These are phyloP conservation scores for Brachyhypopomus occidentalis DNA, from an alignment of 2,113 vertebrate species.

Conservation along the genomic window DNA sequence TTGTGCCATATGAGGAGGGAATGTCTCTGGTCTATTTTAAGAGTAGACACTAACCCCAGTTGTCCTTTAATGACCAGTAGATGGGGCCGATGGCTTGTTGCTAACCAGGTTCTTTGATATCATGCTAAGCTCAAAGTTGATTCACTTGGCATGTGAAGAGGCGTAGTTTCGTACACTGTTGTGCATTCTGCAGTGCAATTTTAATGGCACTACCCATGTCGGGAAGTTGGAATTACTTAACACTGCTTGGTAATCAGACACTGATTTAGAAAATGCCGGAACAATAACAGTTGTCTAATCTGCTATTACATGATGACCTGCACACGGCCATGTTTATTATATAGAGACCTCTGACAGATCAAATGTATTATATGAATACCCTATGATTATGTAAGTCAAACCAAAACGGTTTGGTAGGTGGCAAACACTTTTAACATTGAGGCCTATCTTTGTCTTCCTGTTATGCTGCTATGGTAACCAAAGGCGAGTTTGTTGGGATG, in stretches of 20 bases:
- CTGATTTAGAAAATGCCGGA: background rate
- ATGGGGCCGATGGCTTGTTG: background rate
- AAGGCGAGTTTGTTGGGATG: background rate
- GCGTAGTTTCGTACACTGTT: too few species aligned
- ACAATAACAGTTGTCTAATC: background rate
- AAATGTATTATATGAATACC: background rate
- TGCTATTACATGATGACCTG: background rate
- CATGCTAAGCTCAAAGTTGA: too few species aligned
- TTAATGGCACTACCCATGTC: too few species aligned
- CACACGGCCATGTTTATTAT: background rate
- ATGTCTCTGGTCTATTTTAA: conserved; percentile 24
- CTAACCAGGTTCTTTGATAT: background rate
- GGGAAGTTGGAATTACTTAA: too few species aligned
- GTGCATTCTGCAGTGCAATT: too few species aligned
- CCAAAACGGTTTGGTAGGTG: background rate
- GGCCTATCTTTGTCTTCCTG: background rate
- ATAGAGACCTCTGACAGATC: background rate
- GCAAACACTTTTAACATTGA: background rate
- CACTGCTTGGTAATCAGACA: too few species aligned
- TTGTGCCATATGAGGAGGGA: conserved; percentile 39
- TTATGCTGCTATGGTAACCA: conserved; percentile 18
- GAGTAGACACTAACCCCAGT: background rate
- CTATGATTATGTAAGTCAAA: background rate
- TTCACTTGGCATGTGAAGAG: too few species aligned
- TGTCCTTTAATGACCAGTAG: conserved; percentile 21